These are phyloP conservation scores for Adelges cooleyi DNA, from an alignment of 1,140 invertebrate species.

Conservation along the genomic window DNA sequence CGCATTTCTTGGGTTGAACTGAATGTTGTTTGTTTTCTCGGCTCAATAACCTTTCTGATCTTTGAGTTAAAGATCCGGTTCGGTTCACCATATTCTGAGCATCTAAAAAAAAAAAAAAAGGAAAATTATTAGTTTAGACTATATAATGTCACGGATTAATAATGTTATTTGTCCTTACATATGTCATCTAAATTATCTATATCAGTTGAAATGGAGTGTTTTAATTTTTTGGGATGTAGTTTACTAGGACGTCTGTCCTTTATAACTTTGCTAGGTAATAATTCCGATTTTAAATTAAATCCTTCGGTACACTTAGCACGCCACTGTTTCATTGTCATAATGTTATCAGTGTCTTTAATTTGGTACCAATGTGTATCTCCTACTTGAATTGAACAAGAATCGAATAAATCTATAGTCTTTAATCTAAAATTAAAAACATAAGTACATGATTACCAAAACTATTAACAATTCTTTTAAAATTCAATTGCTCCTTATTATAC, in stretches of 20 bases:
- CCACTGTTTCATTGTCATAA: constrained; percentile 48
- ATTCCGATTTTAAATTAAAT: background rate
- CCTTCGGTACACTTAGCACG: background rate
- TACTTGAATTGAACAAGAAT: constrained; percentile 77
- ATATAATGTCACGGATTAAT: too few species aligned
- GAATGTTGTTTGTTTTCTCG: background rate
- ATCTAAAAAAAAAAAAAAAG: background rate
- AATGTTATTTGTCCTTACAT: too few species aligned
- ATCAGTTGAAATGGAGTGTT: background rate
- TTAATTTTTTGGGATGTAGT: background rate
- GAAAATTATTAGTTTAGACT: too few species aligned
- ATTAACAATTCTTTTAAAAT: too few species aligned
- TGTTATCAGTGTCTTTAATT: constrained; percentile 46
- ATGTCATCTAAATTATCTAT: constrained; percentile 30
- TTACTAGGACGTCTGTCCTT: background rate
- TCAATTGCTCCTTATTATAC: too few species aligned
- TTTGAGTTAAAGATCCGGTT: background rate
- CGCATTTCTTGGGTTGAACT: background rate
- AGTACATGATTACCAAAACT: too few species aligned
- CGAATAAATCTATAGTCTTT: constrained; percentile 70
- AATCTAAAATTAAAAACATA: too few species aligned
- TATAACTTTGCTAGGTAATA: background rate
- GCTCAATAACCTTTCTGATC: background rate
- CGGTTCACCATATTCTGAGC: background rate
- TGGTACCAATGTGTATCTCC: constrained; percentile 66